Percentiles rank a stretch among this genome's conserved stretches.
Evolutionary conservation across 1,140 invertebrate species (phyloP).

Genomic region (Brachystomella parvula): DNA sequence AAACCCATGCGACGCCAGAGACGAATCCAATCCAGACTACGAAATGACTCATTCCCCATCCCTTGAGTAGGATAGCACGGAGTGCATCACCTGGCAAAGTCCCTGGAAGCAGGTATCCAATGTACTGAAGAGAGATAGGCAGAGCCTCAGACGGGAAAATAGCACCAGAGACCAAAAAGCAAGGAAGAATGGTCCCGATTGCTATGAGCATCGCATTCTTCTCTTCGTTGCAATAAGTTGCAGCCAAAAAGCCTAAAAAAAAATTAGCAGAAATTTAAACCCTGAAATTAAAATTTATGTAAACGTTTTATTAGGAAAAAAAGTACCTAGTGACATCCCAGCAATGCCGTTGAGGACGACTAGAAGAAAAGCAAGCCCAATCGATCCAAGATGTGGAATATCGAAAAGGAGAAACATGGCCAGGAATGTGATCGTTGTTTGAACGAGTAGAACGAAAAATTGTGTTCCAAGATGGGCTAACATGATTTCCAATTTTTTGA

Average conservation of each 20-base stretch:
- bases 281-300: not conserved
- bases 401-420: conserved; percentile 3
- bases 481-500: conserved; percentile 48
- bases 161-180: conserved; percentile 71
- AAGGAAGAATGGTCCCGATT: conserved; percentile 83
- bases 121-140: conserved; percentile 63
- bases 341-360: not conserved
- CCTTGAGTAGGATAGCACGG: conserved; percentile 24
- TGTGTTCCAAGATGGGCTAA: conserved; percentile 19
- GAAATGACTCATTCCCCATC: conserved; percentile 24
- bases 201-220: conserved; percentile 83
- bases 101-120: conserved; percentile 48
- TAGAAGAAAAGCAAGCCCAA: not conserved
- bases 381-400: conserved; percentile 6
- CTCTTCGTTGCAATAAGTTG: conserved; percentile 52
- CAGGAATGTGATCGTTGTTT: not conserved
- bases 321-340: conserved; percentile 22
- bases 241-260: not conserved
- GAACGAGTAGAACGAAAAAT: conserved; percentile 6
- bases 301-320: not conserved
- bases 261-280: not conserved
- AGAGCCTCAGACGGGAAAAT: conserved; percentile 89
- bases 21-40: conserved; percentile 42
- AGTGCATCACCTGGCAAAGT: conserved; percentile 31
- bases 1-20: conserved; percentile 75